Percentiles rank a stretch among this genome's conserved stretches.
These are phyloP conservation scores for Hyphantria cunea DNA, from an alignment of 1,140 invertebrate genomes.

Conservation along the genomic window DNA sequence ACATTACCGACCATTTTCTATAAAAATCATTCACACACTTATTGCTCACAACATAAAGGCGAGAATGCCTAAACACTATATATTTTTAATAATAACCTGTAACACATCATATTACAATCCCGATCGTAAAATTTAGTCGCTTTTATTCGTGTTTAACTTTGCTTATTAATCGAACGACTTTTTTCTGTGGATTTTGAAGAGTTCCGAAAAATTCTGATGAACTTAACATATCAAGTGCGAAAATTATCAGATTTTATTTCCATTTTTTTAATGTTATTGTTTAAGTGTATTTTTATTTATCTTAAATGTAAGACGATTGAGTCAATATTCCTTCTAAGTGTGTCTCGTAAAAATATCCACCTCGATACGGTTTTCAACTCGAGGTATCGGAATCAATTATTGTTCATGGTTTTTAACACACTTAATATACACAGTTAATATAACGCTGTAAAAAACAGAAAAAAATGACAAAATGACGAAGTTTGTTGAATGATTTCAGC, in stretches of 20 bases:
- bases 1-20: slow-evolving; percentile 7
- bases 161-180: slow-evolving; percentile 10
- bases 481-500: no score
- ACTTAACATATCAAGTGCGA: slow-evolving; percentile 3
- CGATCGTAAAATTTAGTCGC: slow-evolving; percentile 20
- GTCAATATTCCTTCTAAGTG: background rate
- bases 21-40: background rate
- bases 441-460: no score
- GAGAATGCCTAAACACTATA: background rate
- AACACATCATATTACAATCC: slow-evolving; percentile 22
- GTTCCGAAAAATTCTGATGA: slow-evolving; percentile 5
- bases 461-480: no score
- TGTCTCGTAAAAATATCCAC: no score
- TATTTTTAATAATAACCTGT: slow-evolving; percentile 7
- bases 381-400: no score
- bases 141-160: slow-evolving; percentile 22
- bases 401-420: no score
- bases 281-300: background rate
- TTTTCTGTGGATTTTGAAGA: no score
- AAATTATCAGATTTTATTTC: background rate
- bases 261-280: background rate
- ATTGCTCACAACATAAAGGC: background rate
- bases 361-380: no score
- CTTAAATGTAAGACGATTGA: background rate
- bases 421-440: no score